phyloP scores from a whole-genome alignment of 2,113 vertebrate species.

The Cyprinodon variegatus region DNA sequence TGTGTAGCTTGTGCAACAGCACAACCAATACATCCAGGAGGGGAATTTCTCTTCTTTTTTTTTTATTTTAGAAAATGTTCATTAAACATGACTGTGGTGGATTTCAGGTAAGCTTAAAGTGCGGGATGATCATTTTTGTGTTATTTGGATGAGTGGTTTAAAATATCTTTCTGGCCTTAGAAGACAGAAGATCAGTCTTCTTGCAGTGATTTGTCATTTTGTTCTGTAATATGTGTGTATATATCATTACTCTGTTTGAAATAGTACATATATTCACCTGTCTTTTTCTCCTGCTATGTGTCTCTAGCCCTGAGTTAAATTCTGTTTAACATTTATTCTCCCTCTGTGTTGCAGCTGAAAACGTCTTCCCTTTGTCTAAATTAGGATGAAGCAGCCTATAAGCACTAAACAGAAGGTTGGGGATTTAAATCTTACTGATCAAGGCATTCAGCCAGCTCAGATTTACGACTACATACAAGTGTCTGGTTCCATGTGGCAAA shows the following conservation, averaged over 20 bases:
- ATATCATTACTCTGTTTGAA: neutral
- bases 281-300: neutral
- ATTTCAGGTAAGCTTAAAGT: neutral
- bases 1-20: neutral
- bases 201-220: neutral
- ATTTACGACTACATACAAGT: conserved; percentile 6
- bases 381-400: neutral
- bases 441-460: conserved; percentile 25
- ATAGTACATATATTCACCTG: neutral
- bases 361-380: conserved; percentile 25
- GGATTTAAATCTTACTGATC: conserved; percentile 30
- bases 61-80: neutral
- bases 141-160: conserved; percentile 3
- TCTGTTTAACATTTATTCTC: conserved; percentile 14
- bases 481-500: conserved; percentile 2
- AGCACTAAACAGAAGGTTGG: neutral
- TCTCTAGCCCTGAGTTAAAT: conserved; percentile 36
- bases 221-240: neutral
- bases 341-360: conserved; percentile 22
- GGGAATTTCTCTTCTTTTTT: neutral
- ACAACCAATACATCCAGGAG: neutral
- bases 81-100: neutral
- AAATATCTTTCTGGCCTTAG: neutral
- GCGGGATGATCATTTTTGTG: neutral
- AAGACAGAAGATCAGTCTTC: neutral